Percentiles rank a stretch among this genome's conserved stretches.
Conservation (phyloP, 2,113 vertebrate genomes). For the Bungarus multicinctus region DNA sequence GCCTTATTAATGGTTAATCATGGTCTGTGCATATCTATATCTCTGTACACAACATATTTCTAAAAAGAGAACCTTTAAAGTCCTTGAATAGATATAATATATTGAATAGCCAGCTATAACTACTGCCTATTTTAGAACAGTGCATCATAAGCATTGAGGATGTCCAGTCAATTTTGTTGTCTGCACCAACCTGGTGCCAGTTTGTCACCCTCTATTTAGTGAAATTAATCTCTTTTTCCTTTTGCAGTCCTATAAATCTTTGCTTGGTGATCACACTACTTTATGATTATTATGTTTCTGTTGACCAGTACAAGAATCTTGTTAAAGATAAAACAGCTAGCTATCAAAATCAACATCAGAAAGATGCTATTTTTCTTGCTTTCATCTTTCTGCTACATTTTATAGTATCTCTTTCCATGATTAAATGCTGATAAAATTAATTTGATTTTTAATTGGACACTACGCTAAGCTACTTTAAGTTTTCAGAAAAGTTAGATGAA, state of each 20-base stretch:
- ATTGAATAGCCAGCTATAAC: conserved; percentile 1
- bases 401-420: not conserved
- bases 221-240: conserved; percentile 1
- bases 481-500: not conserved
- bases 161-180: not conserved
- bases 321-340: not conserved
- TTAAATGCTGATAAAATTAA: not conserved
- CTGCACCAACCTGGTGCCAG: not conserved
- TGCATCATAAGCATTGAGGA: not conserved
- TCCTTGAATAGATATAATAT: not conserved
- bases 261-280: not conserved
- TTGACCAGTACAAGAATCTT: not conserved
- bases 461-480: not conserved
- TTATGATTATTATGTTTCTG: not conserved
- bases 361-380: not conserved
- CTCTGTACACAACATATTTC: not conserved
- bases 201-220: not conserved
- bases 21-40: not conserved
- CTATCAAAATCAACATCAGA: not conserved
- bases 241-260: conserved; percentile 24
- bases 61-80: not conserved
- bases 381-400: not conserved
- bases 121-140: conserved; percentile 8
- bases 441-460: not conserved
- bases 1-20: not conserved